Percentiles rank a stretch among this genome's conserved stretches.
phyloP scores from a whole-genome alignment of 2,113 vertebrate genomes.

The Periophthalmodon schlosseri region DNA sequence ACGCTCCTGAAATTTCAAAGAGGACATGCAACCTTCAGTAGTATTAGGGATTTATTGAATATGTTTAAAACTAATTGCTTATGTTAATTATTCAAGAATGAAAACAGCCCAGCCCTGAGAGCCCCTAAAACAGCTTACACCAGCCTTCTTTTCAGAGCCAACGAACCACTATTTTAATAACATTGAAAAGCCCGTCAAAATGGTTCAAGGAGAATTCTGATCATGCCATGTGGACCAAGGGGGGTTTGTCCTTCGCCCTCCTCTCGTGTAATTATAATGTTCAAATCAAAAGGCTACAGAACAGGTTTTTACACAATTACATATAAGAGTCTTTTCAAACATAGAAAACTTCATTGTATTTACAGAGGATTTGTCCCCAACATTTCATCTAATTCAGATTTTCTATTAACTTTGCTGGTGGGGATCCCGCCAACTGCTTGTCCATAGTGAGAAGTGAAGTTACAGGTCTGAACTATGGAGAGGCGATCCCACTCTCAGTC shows the following conservation, averaged over 20 bases:
- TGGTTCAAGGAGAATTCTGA: slow-evolving; percentile 25
- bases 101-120: background rate
- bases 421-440: too few relatives aligned
- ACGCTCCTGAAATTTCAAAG: background rate
- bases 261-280: slow-evolving; percentile 20
- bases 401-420: background rate
- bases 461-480: too few relatives aligned
- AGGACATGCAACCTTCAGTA: background rate
- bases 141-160: background rate
- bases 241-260: slow-evolving; percentile 13
- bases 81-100: background rate
- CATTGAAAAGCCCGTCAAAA: slow-evolving; percentile 30
- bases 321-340: slow-evolving; percentile 13
- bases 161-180: background rate
- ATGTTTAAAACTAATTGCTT: background rate
- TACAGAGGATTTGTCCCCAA: slow-evolving; percentile 2
- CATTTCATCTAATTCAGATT: background rate
- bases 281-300: slow-evolving; percentile 22
- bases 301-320: background rate
- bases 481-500: too few relatives aligned
- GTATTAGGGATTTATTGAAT: background rate
- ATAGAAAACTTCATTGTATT: slow-evolving; percentile 2
- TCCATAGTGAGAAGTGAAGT: too few relatives aligned
- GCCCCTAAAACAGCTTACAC: background rate
- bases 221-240: slow-evolving; percentile 6